Percentiles rank a stretch among this genome's conserved stretches.
Evolutionary conservation across 2,113 vertebrate species (phyloP).

Genomic region (Mungos mungo): DNA sequence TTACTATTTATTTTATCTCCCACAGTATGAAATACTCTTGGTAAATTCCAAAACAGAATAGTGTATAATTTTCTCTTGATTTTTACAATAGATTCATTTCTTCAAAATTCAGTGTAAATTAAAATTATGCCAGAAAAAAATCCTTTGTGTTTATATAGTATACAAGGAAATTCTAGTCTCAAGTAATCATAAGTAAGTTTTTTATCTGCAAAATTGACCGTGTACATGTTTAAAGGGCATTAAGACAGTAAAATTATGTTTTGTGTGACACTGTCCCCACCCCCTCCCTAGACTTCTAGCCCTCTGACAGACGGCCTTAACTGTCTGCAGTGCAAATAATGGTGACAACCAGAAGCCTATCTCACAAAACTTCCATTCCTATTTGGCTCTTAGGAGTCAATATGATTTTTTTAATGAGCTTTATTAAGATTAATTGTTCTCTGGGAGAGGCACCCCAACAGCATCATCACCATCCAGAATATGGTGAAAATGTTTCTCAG

Average conservation of each 20-base stretch:
- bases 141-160: not conserved
- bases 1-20: not conserved
- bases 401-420: not conserved
- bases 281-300: not conserved
- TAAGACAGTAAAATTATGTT: not conserved
- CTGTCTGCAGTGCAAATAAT: not conserved
- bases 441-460: not conserved
- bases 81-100: not conserved
- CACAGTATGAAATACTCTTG: not conserved
- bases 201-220: not conserved
- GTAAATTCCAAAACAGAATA: not conserved
- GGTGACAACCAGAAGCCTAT: not conserved
- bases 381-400: not conserved
- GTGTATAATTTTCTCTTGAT: not conserved
- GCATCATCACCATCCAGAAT: not conserved
- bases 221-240: not conserved
- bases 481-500: not conserved
- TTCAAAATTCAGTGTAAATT: not conserved
- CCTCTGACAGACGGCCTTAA: not conserved
- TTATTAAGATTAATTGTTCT: not conserved
- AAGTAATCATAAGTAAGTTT: not conserved
- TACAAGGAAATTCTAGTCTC: not conserved
- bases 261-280: not conserved
- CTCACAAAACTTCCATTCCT: not conserved
- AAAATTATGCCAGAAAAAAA: slow-evolving; percentile 3